These are phyloP conservation scores for Oncorhynchus gorbuscha DNA, from an alignment of 2,113 vertebrate species.

Conservation along the genomic window DNA sequence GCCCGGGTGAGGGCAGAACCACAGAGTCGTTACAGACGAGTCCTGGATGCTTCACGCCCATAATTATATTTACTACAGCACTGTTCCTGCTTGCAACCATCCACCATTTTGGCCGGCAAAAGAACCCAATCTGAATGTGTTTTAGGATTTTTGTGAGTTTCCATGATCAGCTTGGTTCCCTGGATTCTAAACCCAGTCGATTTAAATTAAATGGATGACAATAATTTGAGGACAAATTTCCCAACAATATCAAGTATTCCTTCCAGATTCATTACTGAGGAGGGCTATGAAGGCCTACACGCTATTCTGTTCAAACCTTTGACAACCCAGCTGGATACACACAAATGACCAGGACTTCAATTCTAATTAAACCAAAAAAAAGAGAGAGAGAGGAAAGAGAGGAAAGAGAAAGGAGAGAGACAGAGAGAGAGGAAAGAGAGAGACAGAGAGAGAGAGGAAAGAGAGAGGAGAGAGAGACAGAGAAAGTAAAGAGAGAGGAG, in stretches of 20 bases:
- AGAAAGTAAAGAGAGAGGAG: neutral
- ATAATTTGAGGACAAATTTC: neutral
- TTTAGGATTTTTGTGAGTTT: slow-evolving; percentile 19
- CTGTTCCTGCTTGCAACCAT: neutral
- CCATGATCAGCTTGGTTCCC: neutral
- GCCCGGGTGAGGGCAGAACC: neutral
- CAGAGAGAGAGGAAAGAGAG: too few relatives aligned
- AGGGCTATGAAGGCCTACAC: slow-evolving; percentile 26
- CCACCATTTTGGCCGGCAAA: neutral
- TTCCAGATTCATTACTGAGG: slow-evolving; percentile 41
- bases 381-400: slow-evolving; percentile 11
- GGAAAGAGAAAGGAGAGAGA: too few relatives aligned
- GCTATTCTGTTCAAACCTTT: slow-evolving; percentile 35
- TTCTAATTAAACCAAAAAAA: slow-evolving; percentile 46
- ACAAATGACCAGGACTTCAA: slow-evolving; percentile 34
- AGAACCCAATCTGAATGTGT: neutral
- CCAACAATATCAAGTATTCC: slow-evolving; percentile 28
- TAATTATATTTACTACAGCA: slow-evolving; percentile 39
- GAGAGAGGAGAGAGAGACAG: too few relatives aligned
- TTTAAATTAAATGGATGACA: too few relatives aligned
- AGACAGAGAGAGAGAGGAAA: too few relatives aligned
- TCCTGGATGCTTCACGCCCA: neutral
- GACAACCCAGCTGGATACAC: slow-evolving; percentile 30
- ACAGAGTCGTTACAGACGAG: neutral
- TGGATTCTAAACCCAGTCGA: too few relatives aligned